Percentiles rank a stretch among this genome's conserved stretches.
phyloP scores from a whole-genome alignment of 64 coral and sea anemone species.

The Stylophora pistillata region DNA sequence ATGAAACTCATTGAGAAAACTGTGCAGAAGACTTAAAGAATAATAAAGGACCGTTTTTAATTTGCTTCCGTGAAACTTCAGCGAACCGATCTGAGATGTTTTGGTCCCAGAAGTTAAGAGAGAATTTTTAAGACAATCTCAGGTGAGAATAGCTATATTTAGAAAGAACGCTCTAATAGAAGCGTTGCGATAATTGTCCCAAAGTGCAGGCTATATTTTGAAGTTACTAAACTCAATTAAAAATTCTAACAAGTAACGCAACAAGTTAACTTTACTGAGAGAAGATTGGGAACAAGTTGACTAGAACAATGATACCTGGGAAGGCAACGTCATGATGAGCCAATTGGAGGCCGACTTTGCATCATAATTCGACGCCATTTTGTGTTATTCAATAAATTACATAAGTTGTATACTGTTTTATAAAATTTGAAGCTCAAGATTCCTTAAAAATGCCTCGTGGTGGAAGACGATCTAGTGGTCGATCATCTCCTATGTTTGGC shows the following conservation, averaged over 20 bases:
- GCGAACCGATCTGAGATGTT: no score
- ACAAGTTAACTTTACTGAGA: no score
- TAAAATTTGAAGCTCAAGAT: background rate
- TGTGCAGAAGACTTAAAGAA: background rate
- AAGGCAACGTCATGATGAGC: constrained; percentile 59
- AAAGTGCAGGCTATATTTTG: no score
- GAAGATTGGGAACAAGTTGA: background rate
- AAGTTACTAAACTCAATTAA: no score
- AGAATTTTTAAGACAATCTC: background rate
- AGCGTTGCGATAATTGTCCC: no score
- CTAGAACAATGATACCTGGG: background rate
- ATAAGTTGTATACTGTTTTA: background rate
- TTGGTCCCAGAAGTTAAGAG: background rate
- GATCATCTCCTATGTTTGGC: constrained; percentile 50
- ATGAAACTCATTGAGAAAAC: background rate
- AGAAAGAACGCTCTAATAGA: no score
- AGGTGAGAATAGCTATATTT: no score
- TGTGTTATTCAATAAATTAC: background rate
- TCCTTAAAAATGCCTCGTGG: constrained; percentile 75
- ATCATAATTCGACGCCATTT: constrained; percentile 43
- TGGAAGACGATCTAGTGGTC: constrained; percentile 71
- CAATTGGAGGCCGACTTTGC: constrained; percentile 35
- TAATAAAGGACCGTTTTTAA: background rate
- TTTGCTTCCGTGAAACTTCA: no score
- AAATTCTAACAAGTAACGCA: background rate